Conservation (phyloP, 2,797 vertebrate species). For the Parauchenoglanis ngamensis region DNA sequence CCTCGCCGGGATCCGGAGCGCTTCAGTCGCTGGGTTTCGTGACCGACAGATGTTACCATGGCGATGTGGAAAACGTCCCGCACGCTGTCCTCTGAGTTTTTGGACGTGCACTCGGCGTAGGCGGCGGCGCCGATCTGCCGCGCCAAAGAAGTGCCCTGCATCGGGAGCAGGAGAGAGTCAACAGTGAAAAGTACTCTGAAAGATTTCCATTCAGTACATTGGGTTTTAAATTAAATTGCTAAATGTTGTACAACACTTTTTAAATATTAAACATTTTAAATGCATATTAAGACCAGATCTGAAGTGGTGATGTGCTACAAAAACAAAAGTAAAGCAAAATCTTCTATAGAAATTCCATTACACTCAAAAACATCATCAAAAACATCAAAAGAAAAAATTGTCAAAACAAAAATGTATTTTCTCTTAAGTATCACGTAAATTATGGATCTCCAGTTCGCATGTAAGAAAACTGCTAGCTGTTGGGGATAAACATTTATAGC, state of each 20-base stretch:
- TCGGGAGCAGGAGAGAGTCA: slow-evolving; percentile 9
- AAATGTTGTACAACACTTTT: neutral
- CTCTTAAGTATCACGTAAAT: neutral
- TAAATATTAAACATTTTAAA: neutral
- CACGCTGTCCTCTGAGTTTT: slow-evolving; percentile 92
- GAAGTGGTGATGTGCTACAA: neutral
- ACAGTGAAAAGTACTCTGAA: no score
- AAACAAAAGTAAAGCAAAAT: neutral
- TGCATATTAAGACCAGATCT: neutral
- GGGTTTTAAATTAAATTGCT: neutral
- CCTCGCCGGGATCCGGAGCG: slow-evolving; percentile 83
- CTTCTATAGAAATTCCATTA: neutral
- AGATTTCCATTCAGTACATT: neutral
- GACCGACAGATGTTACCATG: slow-evolving; percentile 84
- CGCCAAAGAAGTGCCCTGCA: slow-evolving; percentile 84
- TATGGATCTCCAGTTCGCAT: neutral
- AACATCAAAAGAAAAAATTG: neutral
- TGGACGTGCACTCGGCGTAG: slow-evolving; percentile 90
- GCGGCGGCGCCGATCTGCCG: slow-evolving; percentile 90
- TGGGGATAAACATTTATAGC: neutral
- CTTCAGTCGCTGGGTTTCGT: slow-evolving; percentile 77
- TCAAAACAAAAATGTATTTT: neutral
- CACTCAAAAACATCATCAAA: no score
- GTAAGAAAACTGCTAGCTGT: neutral
- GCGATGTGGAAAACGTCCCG: slow-evolving; percentile 92